These are phyloP conservation scores for Amphipoea oculea DNA, from an alignment of 2,888 invertebrate species.

Conservation along the genomic window DNA sequence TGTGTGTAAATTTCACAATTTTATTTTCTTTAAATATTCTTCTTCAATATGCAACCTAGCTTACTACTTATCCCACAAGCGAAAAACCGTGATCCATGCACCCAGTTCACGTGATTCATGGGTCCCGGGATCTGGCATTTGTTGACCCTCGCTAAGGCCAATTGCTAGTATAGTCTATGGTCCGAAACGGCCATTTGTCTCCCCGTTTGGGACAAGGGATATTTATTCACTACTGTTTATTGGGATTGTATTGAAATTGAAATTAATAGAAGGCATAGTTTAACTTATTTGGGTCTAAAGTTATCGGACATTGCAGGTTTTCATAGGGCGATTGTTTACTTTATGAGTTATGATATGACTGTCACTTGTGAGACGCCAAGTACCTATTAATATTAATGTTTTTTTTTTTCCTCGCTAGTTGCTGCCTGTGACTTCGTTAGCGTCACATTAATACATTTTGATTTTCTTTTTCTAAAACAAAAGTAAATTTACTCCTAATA, in stretches of 20 bases:
- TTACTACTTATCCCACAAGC: slow-evolving; percentile 6
- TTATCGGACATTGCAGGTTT: slow-evolving; percentile 5
- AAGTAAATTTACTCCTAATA: neutral
- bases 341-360: slow-evolving; percentile 13
- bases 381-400: neutral
- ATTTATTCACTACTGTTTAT: slow-evolving; percentile 63
- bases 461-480: neutral
- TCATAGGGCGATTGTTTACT: neutral
- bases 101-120: slow-evolving; percentile 52
- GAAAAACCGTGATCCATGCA: slow-evolving; percentile 33
- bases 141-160: slow-evolving; percentile 62
- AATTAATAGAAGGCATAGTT: slow-evolving; percentile 60
- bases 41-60: neutral
- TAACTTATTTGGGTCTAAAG: slow-evolving; percentile 17
- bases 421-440: neutral
- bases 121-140: slow-evolving; percentile 48
- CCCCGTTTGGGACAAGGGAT: slow-evolving; percentile 54
- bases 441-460: neutral
- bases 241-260: slow-evolving; percentile 60
- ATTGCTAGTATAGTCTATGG: slow-evolving; percentile 61
- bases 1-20: neutral
- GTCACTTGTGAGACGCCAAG: neutral
- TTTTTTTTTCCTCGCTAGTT: neutral
- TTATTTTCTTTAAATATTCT: neutral
- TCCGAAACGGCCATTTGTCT: slow-evolving; percentile 64